Evolutionary conservation across 2,888 invertebrate genomes (phyloP).

Genomic region (Fragum sueziense): DNA sequence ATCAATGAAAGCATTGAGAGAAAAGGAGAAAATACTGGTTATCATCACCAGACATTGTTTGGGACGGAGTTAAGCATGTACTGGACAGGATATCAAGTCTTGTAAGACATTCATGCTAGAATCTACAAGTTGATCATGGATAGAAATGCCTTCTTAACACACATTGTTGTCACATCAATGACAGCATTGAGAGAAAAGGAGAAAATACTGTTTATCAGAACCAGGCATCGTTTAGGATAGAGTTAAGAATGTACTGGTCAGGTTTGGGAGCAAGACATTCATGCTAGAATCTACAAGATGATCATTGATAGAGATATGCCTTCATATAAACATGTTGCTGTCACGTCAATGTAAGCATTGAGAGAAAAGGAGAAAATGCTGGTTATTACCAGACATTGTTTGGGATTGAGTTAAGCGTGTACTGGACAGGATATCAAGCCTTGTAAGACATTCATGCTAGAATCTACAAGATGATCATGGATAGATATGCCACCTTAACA

Average conservation of each 20-base stretch:
- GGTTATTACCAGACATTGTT: neutral
- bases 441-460: neutral
- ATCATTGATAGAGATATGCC: neutral
- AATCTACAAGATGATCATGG: neutral
- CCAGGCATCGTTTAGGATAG: too few species aligned
- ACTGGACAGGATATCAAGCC: too few species aligned
- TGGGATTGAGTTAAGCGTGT: too few species aligned
- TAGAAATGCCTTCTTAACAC: neutral
- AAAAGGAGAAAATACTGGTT: neutral
- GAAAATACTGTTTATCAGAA: neutral
- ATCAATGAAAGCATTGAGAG: neutral
- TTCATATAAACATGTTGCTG: neutral
- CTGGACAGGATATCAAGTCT: too few species aligned
- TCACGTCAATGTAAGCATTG: neutral
- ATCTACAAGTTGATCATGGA: neutral
- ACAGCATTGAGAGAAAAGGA: neutral
- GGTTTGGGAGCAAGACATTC: too few species aligned
- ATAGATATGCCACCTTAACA: neutral
- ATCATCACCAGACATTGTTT: too few species aligned
- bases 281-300: neutral
- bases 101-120: neutral
- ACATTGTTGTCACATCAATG: neutral
- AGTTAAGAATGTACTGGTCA: too few species aligned
- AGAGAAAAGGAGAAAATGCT: slow-evolving; percentile 1
- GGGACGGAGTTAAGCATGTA: too few species aligned